Percentiles rank a stretch among this genome's conserved stretches.
Evolutionary conservation across 2,113 vertebrate genomes (phyloP).

Genomic region (Spea bombifrons): DNA sequence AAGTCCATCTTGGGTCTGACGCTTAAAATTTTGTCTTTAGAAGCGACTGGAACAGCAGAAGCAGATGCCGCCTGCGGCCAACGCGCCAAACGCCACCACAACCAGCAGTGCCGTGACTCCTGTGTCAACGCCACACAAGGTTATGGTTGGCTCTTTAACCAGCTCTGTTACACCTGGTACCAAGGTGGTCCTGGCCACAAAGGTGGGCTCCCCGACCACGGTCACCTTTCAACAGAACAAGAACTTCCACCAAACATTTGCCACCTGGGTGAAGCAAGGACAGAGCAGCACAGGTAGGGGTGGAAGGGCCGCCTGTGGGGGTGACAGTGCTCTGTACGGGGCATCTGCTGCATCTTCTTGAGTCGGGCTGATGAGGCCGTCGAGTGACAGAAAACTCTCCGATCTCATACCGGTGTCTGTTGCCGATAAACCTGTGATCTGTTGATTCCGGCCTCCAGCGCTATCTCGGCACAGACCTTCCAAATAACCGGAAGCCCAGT

Average conservation of each 20-base stretch:
- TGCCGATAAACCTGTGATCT: background rate
- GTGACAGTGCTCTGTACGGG: no score
- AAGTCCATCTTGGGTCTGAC: background rate
- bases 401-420: background rate
- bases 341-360: no score
- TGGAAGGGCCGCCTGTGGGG: no score
- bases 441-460: slow-evolving; percentile 77
- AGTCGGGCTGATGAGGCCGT: no score
- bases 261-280: slow-evolving; percentile 97
- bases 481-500: slow-evolving; percentile 91
- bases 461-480: slow-evolving; percentile 90
- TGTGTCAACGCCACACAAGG: slow-evolving; percentile 74
- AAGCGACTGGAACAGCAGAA: slow-evolving; percentile 93
- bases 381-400: no score
- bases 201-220: slow-evolving; percentile 83
- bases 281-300: slow-evolving; percentile 81
- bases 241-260: slow-evolving; percentile 96
- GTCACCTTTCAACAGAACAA: slow-evolving; percentile 96
- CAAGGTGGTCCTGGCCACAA: slow-evolving; percentile 90
- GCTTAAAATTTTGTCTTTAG: slow-evolving; percentile 57
- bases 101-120: slow-evolving; percentile 70
- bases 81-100: slow-evolving; percentile 61
- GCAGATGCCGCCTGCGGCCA: slow-evolving; percentile 57
- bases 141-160: slow-evolving; percentile 73
- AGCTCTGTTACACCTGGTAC: slow-evolving; percentile 78